A percentile compares a stretch with the other conserved stretches of the same genome.
Evolutionary conservation across 2,113 vertebrate genomes (phyloP).

Genomic region (Lasiurus borealis): DNA sequence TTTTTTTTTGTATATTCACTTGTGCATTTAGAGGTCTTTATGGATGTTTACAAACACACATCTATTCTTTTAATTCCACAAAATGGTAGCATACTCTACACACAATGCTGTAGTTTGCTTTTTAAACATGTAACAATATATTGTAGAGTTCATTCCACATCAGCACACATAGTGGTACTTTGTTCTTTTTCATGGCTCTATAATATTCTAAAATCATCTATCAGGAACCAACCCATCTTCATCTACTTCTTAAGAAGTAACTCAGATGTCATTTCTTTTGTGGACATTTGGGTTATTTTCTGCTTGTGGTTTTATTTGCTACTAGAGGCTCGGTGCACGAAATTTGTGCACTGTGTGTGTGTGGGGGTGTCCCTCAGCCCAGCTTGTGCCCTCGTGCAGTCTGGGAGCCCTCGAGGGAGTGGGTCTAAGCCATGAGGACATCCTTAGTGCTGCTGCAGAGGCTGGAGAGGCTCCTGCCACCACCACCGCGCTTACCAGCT

Average conservation of each 20-base stretch:
- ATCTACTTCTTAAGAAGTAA: background rate
- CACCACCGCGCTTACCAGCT: no score
- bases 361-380: no score
- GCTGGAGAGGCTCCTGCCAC: no score
- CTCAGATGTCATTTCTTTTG: background rate
- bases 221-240: background rate
- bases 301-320: background rate
- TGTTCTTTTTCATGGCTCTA: background rate
- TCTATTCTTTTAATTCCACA: background rate
- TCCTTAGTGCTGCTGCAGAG: no score
- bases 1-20: background rate
- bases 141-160: background rate
- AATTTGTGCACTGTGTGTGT: no score
- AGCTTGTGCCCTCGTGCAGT: no score
- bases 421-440: no score
- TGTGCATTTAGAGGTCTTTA: background rate
- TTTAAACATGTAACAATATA: background rate
- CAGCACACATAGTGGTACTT: background rate
- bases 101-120: background rate
- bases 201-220: background rate
- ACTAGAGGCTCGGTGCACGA: no score
- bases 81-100: background rate
- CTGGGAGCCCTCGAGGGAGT: no score
- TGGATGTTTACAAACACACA: background rate
- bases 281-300: background rate